These are phyloP conservation scores for Buphagus erythrorhynchus DNA, from an alignment of 2,797 vertebrate genomes.

Conservation along the genomic window DNA sequence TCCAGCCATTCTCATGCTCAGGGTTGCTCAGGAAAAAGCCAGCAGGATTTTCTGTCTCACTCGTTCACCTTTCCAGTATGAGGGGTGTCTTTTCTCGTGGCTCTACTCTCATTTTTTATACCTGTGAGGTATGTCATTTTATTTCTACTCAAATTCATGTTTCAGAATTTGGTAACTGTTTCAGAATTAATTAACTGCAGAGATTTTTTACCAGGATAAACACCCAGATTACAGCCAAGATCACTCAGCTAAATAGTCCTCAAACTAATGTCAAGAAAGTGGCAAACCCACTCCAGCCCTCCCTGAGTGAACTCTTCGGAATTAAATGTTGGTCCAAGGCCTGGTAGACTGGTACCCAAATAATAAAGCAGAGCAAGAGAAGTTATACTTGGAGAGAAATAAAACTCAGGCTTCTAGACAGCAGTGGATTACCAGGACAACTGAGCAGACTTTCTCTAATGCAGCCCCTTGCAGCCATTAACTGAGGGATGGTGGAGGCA, in stretches of 20 bases:
- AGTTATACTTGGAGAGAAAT: not conserved
- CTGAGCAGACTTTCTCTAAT: not conserved
- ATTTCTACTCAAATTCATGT: not conserved
- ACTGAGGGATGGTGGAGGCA: not conserved
- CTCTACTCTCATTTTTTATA: not conserved
- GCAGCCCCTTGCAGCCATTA: not conserved
- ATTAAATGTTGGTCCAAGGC: not conserved
- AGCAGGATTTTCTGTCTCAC: not conserved
- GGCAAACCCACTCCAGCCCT: not conserved
- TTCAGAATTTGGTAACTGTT: not conserved
- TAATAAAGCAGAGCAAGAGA: not conserved
- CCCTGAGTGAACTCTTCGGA: not conserved
- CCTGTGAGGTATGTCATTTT: not conserved
- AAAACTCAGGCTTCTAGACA: not conserved
- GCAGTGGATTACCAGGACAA: not conserved
- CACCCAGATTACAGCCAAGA: not conserved
- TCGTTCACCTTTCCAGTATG: accelerated
- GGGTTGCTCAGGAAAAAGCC: not conserved
- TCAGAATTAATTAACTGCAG: not conserved
- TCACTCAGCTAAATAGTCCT: not conserved
- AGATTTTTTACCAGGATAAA: not conserved
- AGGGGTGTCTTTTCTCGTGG: accelerated
- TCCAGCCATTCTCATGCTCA: accelerated
- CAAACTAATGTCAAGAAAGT: not conserved
- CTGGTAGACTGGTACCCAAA: not conserved